Conservation (phyloP, 2,888 invertebrate species). For the Chelonus formosanus region DNA sequence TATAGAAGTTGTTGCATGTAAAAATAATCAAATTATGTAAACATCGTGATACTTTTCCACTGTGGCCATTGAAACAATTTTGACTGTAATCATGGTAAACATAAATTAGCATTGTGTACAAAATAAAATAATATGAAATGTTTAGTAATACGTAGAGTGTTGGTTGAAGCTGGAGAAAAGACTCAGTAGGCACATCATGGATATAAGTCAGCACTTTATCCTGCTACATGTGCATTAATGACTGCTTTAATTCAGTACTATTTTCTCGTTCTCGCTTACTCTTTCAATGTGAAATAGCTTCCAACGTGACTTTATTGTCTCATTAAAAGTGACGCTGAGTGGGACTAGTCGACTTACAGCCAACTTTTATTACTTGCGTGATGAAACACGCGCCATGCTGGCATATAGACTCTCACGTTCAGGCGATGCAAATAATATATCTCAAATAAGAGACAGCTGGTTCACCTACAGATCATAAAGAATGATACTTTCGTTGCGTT, state of each 20-base stretch:
- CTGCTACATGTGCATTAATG: constrained; percentile 46
- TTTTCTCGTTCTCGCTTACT: constrained; percentile 27
- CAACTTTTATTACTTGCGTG: constrained; percentile 42
- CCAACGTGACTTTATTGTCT: constrained; percentile 50
- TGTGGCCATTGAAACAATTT: too few relatives aligned
- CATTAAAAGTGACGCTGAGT: constrained; percentile 43
- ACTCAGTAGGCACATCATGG: constrained; percentile 39
- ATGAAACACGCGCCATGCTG: constrained; percentile 33
- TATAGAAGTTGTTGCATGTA: too few relatives aligned
- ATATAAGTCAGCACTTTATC: constrained; percentile 47
- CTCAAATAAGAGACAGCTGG: constrained; percentile 7
- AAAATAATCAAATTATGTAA: too few relatives aligned
- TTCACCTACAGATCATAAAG: constrained; percentile 15
- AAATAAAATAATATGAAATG: neutral
- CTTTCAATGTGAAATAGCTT: constrained; percentile 47
- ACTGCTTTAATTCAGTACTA: constrained; percentile 46
- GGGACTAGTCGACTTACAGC: constrained; percentile 36
- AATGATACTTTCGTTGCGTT: constrained; percentile 9
- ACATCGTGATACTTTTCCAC: too few relatives aligned
- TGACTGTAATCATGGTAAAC: constrained; percentile 9
- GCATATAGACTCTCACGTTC: constrained; percentile 6
- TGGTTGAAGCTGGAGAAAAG: constrained; percentile 31
- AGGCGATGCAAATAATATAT: constrained; percentile 21
- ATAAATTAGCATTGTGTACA: constrained; percentile 21
- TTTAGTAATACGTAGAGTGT: neutral